These are phyloP conservation scores for Etheostoma cragini DNA, from an alignment of 2,113 vertebrate species.

Conservation along the genomic window DNA sequence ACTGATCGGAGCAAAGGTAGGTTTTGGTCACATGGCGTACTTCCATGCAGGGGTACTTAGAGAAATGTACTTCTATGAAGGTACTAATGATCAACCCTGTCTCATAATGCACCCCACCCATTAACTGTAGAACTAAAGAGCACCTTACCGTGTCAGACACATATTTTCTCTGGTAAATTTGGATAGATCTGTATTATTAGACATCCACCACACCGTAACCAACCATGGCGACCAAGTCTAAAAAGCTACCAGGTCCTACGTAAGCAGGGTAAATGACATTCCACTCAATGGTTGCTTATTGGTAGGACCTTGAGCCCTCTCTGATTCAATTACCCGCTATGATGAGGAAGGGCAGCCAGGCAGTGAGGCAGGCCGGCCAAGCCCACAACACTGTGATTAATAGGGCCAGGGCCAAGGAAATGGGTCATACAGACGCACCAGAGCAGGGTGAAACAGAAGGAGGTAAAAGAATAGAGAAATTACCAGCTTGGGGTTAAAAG, in stretches of 20 bases:
- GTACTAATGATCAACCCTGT: background rate
- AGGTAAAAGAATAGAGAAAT: background rate
- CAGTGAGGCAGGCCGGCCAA: conserved; percentile 42
- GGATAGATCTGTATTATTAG: conserved; percentile 45
- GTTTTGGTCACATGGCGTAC: background rate
- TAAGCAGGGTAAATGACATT: conserved; percentile 50
- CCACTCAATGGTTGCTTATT: conserved; percentile 74
- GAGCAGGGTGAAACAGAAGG: background rate
- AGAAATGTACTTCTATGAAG: background rate
- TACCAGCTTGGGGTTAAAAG: background rate
- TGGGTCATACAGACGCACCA: conserved; percentile 76
- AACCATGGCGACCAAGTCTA: background rate
- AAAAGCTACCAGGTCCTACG: conserved; percentile 49
- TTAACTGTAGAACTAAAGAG: background rate
- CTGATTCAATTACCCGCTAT: conserved; percentile 78
- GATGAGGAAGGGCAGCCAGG: conserved; percentile 74
- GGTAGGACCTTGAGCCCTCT: conserved; percentile 49
- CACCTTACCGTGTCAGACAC: conserved; percentile 4
- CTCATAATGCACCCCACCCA: background rate
- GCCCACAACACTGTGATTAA: conserved; percentile 78
- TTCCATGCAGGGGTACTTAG: background rate
- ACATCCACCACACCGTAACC: conserved; percentile 17
- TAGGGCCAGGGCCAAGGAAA: conserved; percentile 70
- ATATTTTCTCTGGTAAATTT: conserved; percentile 18
- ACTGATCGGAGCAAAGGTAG: background rate